Evolutionary conservation across 2,797 vertebrate genomes (phyloP).

Genomic region (Dendrocincla tyrannina): DNA sequence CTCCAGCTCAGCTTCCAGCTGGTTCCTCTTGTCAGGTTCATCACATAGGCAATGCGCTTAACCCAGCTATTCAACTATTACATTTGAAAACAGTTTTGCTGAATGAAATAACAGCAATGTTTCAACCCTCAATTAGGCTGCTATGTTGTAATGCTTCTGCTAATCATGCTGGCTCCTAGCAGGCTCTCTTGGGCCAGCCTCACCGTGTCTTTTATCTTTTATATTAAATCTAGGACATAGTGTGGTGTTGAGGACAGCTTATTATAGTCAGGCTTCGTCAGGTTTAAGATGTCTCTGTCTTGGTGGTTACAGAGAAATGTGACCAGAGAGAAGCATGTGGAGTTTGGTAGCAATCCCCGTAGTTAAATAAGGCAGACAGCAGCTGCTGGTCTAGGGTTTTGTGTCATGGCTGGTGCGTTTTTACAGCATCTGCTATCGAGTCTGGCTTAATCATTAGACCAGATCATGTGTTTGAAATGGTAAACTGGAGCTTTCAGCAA

Average conservation of each 20-base stretch:
- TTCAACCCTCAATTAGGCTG: background rate
- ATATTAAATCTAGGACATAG: background rate
- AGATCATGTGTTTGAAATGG: slow-evolving; percentile 18
- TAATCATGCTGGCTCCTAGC: slow-evolving; percentile 8
- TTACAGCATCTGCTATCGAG: background rate
- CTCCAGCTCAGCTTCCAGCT: slow-evolving; percentile 17
- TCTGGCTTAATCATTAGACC: background rate
- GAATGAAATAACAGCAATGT: background rate
- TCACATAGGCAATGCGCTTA: background rate
- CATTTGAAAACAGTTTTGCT: slow-evolving; percentile 3
- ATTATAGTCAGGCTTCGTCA: background rate
- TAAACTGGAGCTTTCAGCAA: slow-evolving; percentile 21
- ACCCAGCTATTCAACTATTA: background rate
- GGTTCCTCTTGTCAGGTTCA: slow-evolving; percentile 4
- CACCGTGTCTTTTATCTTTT: background rate
- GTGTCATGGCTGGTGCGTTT: background rate
- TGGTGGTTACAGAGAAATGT: background rate
- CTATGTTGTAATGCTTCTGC: background rate
- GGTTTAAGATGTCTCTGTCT: background rate
- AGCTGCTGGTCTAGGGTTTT: slow-evolving; percentile 3
- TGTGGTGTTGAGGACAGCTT: background rate
- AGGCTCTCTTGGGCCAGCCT: background rate
- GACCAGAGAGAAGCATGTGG: background rate
- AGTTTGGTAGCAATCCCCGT: background rate
- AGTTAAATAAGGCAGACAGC: slow-evolving; percentile 7